These are phyloP conservation scores for Stomorhina lunata DNA, from an alignment of 2,888 invertebrate genomes.

Conservation along the genomic window DNA sequence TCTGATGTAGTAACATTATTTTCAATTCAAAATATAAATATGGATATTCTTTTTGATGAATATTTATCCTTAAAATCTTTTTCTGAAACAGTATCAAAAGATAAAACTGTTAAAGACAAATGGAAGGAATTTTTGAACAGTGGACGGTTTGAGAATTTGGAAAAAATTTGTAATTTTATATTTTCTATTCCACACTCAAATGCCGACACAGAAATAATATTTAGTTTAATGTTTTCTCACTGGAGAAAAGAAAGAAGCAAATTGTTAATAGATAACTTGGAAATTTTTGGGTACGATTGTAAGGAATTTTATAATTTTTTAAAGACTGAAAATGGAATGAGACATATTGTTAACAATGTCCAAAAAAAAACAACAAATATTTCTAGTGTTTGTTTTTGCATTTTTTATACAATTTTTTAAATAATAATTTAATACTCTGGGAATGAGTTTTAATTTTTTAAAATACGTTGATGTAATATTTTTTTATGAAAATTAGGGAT, in stretches of 20 bases:
- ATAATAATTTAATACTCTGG: not conserved
- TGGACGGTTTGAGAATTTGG: no score
- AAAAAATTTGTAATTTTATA: no score
- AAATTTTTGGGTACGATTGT: no score
- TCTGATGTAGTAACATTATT: no score
- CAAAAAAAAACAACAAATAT: not conserved
- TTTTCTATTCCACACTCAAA: no score
- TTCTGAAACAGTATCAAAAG: not conserved
- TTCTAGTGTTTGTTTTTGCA: not conserved
- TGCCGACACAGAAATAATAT: no score
- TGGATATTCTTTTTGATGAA: not conserved
- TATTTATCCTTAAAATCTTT: not conserved
- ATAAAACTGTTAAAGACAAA: not conserved
- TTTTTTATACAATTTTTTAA: constrained; percentile 1
- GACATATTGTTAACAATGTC: not conserved
- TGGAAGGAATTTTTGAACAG: no score
- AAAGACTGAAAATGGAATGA: not conserved
- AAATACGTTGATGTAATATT: constrained; percentile 3
- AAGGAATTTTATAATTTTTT: not conserved
- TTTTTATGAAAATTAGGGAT: not conserved
- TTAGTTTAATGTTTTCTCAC: no score
- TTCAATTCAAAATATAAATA: no score
- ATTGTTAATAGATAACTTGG: no score
- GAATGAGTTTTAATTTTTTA: not conserved
- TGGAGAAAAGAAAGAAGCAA: no score